Percentiles rank a stretch among this genome's conserved stretches.
These are phyloP conservation scores for Phyllostomus discolor DNA, from an alignment of 2,113 vertebrate species.

Conservation along the genomic window DNA sequence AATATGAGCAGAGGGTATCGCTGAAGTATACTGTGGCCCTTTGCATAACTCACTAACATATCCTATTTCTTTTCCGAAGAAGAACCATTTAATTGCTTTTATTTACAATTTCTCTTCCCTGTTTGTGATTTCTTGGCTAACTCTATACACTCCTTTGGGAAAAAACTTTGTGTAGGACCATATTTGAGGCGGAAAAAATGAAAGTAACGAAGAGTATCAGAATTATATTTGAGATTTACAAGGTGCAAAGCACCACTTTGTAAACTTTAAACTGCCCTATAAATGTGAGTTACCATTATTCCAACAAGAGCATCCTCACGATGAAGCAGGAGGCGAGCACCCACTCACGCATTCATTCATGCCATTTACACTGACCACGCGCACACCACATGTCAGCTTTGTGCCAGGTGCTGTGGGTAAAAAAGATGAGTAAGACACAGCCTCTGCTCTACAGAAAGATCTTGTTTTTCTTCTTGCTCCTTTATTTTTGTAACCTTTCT, in stretches of 20 bases:
- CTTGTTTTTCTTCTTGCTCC: neutral
- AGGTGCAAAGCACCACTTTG: neutral
- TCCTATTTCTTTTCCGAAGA: neutral
- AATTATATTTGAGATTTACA: neutral
- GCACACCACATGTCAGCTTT: neutral
- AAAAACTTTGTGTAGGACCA: neutral
- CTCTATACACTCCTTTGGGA: neutral
- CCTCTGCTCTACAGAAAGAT: neutral
- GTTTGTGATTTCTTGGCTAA: constrained; percentile 6
- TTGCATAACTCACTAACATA: neutral
- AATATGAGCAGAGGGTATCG: neutral
- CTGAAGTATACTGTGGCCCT: neutral
- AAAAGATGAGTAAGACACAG: neutral
- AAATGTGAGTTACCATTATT: neutral
- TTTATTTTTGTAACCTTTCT: neutral
- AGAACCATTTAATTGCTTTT: neutral
- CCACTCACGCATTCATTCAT: neutral
- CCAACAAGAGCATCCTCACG: neutral
- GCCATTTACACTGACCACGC: neutral
- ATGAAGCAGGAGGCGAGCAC: neutral
- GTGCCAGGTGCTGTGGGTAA: neutral
- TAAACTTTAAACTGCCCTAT: neutral
- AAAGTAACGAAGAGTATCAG: neutral
- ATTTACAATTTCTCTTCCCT: neutral
- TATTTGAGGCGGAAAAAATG: neutral